A percentile compares a stretch with the other conserved stretches of the same genome.
These are phyloP conservation scores for Drosophila incognita DNA, from an alignment of 2,888 invertebrate genomes.

Conservation along the genomic window DNA sequence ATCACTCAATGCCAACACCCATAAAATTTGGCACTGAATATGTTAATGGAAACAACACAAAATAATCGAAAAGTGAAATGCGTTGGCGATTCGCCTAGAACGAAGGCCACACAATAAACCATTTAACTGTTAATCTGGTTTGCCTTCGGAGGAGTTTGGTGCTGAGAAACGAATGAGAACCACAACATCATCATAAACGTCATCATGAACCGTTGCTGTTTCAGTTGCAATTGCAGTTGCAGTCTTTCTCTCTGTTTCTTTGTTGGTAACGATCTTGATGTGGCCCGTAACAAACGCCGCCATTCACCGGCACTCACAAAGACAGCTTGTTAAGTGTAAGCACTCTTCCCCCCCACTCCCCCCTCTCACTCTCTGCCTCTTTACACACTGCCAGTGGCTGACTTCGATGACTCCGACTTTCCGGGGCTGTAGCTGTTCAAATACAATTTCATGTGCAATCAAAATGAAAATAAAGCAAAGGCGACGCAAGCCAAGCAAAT, in stretches of 20 bases:
- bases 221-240: constrained; percentile 34
- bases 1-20: constrained; percentile 4
- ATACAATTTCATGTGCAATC: constrained; percentile 70
- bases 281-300: constrained; percentile 18
- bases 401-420: constrained; percentile 42
- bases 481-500: constrained; percentile 55
- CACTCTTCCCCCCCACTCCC: background rate
- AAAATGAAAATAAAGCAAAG: constrained; percentile 57
- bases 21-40: constrained; percentile 43
- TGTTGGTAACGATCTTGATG: constrained; percentile 39
- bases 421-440: constrained; percentile 45
- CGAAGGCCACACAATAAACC: background rate
- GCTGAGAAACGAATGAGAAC: background rate
- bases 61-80: constrained; percentile 52
- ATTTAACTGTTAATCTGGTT: background rate
- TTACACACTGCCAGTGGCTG: background rate
- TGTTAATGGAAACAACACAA: constrained; percentile 13
- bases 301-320: constrained; percentile 40
- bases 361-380: background rate
- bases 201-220: constrained; percentile 33
- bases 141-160: background rate
- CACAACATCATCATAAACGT: background rate
- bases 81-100: constrained; percentile 45
- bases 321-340: constrained; percentile 35
- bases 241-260: constrained; percentile 1